Conservation (phyloP, 1,140 invertebrate genomes). For the Teleopsis dalmanni region DNA sequence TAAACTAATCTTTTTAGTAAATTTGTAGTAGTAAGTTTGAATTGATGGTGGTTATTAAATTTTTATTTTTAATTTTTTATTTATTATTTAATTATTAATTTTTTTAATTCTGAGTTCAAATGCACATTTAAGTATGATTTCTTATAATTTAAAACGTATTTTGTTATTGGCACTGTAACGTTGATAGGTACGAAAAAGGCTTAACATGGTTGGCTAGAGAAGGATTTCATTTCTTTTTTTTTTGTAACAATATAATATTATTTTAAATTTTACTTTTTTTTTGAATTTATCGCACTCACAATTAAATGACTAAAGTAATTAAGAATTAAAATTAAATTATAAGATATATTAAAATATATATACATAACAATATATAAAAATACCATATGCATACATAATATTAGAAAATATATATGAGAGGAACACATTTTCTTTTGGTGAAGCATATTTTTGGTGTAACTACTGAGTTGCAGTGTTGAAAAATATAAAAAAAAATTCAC, state of each 20-base stretch:
- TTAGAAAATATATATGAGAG: too few species aligned
- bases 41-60: not conserved
- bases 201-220: constrained; percentile 6
- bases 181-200: constrained; percentile 10
- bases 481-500: too few species aligned
- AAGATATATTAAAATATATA: too few species aligned
- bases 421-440: too few species aligned
- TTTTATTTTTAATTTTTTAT: not conserved
- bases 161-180: not conserved
- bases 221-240: not conserved
- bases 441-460: too few species aligned
- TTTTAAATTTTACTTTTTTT: constrained; percentile 1
- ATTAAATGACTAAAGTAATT: too few species aligned
- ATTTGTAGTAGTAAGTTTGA: not conserved
- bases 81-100: not conserved
- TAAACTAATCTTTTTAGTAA: too few species aligned
- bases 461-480: too few species aligned
- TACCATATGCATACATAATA: too few species aligned
- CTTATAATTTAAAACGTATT: not conserved
- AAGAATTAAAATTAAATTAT: too few species aligned
- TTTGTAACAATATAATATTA: not conserved
- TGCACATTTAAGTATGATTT: not conserved
- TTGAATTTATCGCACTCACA: too few species aligned
- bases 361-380: too few species aligned
- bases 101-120: not conserved